These are phyloP conservation scores for Oasisia sp. DNA, from an alignment of 2,888 invertebrate species.

Conservation along the genomic window DNA sequence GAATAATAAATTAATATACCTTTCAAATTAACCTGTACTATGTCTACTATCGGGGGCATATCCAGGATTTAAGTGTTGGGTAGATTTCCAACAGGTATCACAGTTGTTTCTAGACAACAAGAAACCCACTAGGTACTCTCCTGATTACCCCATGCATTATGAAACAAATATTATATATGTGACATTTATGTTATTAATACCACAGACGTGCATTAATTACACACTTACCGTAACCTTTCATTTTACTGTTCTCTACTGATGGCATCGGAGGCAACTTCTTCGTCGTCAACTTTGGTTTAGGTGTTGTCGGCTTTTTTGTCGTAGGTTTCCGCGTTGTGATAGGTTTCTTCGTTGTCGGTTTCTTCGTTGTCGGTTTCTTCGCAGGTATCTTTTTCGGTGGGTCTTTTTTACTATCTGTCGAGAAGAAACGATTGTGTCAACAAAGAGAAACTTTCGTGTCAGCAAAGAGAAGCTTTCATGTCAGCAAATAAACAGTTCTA, in stretches of 20 bases:
- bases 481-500: not conserved
- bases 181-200: not conserved
- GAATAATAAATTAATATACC: not conserved
- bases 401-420: not conserved
- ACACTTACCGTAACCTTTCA: slow-evolving; percentile 10
- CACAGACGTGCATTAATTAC: not conserved
- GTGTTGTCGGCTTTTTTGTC: not conserved
- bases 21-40: not conserved
- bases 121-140: no score
- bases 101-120: no score
- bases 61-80: no score
- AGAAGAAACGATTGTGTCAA: not conserved
- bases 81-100: no score
- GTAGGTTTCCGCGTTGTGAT: not conserved
- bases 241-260: not conserved
- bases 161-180: not conserved
- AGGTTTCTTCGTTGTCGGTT: not conserved
- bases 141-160: not conserved
- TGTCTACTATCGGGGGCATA: no score
- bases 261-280: not conserved
- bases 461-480: not conserved
- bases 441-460: not conserved
- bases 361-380: not conserved
- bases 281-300: not conserved
- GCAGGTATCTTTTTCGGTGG: not conserved